Evolutionary conservation across 2,113 vertebrate species (phyloP).

Genomic region (Pterocles orientalis): DNA sequence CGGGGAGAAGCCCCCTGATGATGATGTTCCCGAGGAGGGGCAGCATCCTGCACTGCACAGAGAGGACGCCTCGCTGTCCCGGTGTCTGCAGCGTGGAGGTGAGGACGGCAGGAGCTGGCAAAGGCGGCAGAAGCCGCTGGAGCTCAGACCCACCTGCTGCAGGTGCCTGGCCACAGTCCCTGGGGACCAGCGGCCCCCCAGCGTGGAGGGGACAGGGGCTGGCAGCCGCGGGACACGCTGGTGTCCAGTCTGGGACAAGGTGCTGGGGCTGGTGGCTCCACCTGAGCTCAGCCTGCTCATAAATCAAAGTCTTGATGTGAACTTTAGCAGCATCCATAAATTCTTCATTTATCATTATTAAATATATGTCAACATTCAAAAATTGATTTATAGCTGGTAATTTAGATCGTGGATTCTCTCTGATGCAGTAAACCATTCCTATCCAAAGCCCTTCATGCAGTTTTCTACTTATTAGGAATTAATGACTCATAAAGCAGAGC

Average conservation of each 20-base stretch:
- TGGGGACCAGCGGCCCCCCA: background rate
- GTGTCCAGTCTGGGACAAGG: background rate
- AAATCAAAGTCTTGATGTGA: constrained; percentile 37
- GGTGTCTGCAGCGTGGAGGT: background rate
- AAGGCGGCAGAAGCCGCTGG: background rate
- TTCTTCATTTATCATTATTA: constrained; percentile 66
- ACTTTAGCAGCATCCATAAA: constrained; percentile 54
- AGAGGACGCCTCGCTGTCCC: background rate
- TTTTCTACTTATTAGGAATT: constrained; percentile 56
- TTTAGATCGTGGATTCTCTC: constrained; percentile 39
- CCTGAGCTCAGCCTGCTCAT: background rate
- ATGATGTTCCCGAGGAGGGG: rapidly evolving
- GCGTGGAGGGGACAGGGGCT: background rate
- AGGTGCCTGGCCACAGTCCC: background rate
- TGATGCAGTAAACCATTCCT: constrained; percentile 51
- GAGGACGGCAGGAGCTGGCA: background rate
- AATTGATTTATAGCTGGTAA: constrained; percentile 56
- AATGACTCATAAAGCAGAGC: constrained; percentile 37
- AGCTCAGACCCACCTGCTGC: background rate
- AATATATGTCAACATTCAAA: constrained; percentile 10
- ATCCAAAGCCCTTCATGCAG: constrained; percentile 1
- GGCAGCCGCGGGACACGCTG: background rate
- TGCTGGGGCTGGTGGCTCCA: background rate
- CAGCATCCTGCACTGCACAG: background rate
- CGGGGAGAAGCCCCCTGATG: background rate